These are phyloP conservation scores for Theretra japonica DNA, from an alignment of 2,888 invertebrate species.

Conservation along the genomic window DNA sequence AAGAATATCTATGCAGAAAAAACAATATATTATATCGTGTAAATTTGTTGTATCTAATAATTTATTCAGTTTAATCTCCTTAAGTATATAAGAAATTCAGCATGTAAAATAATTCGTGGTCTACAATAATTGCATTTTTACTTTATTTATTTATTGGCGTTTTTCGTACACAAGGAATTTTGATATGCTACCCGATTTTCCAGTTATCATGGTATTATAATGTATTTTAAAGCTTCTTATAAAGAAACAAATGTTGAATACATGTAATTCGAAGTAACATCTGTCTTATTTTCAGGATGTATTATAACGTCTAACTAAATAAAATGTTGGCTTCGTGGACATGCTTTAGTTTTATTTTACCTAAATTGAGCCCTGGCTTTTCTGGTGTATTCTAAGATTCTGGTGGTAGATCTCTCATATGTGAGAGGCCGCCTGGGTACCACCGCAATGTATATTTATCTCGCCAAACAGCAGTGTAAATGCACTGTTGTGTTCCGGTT, in stretches of 20 bases:
- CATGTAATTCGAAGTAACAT: conserved; percentile 51
- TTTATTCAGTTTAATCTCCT: not conserved
- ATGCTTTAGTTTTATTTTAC: conserved; percentile 43
- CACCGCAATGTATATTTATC: too few species aligned
- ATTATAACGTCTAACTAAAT: conserved; percentile 62
- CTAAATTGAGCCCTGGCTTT: not conserved
- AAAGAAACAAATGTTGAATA: conserved; percentile 54
- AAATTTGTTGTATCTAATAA: conserved; percentile 1
- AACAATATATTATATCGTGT: not conserved
- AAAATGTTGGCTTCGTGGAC: conserved; percentile 68
- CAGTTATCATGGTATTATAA: conserved; percentile 13
- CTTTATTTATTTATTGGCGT: conserved; percentile 77
- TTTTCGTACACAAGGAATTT: conserved; percentile 42
- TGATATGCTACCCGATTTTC: conserved; percentile 16
- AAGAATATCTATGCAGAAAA: not conserved
- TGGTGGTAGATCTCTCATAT: too few species aligned
- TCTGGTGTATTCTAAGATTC: not conserved
- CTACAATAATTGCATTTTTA: conserved; percentile 69
- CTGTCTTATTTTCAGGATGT: conserved; percentile 54
- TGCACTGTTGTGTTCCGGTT: too few species aligned
- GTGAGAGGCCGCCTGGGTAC: too few species aligned
- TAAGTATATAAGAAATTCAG: not conserved
- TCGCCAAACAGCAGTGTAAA: too few species aligned
- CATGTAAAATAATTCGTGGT: conserved; percentile 48
- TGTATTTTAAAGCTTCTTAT: conserved; percentile 53